phyloP scores from a whole-genome alignment of 1,140 invertebrate genomes.

The Aphidius gifuensis region DNA sequence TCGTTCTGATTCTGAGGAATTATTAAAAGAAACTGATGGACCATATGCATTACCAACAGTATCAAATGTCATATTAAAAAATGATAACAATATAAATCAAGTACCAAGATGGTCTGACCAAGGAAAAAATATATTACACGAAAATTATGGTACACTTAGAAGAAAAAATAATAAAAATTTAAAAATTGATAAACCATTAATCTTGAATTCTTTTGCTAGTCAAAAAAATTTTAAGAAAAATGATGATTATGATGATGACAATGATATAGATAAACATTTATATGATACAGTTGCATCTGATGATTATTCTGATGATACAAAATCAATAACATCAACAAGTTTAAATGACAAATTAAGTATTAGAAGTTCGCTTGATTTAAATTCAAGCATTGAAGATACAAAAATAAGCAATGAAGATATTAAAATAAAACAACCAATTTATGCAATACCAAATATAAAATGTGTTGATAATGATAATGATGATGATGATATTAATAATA shows the following conservation, averaged over 20 bases:
- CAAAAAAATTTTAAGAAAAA: slow-evolving; percentile 9
- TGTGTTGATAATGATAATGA: slow-evolving; percentile 14
- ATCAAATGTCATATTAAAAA: slow-evolving; percentile 30
- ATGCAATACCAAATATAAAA: slow-evolving; percentile 34
- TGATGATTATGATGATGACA: background rate
- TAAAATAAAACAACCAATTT: slow-evolving; percentile 33
- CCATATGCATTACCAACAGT: slow-evolving; percentile 34
- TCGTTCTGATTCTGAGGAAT: slow-evolving; percentile 44
- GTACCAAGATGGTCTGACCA: slow-evolving; percentile 32
- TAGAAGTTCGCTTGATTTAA: no score
- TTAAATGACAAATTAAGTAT: no score
- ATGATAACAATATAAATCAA: slow-evolving; percentile 28
- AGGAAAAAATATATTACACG: slow-evolving; percentile 29
- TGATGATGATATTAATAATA: slow-evolving; percentile 21
- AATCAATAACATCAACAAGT: background rate
- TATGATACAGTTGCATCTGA: slow-evolving; percentile 23
- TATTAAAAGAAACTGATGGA: slow-evolving; percentile 35
- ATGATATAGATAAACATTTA: slow-evolving; percentile 19
- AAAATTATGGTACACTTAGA: slow-evolving; percentile 40
- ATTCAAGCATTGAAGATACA: no score
- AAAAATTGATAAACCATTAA: slow-evolving; percentile 24
- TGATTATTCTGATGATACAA: background rate
- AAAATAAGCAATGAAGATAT: background rate
- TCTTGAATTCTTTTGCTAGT: slow-evolving; percentile 42
- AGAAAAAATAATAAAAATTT: slow-evolving; percentile 17